Percentiles rank a stretch among this genome's conserved stretches.
phyloP scores from a whole-genome alignment of 2,797 vertebrate species.

The Halcyon badia region DNA sequence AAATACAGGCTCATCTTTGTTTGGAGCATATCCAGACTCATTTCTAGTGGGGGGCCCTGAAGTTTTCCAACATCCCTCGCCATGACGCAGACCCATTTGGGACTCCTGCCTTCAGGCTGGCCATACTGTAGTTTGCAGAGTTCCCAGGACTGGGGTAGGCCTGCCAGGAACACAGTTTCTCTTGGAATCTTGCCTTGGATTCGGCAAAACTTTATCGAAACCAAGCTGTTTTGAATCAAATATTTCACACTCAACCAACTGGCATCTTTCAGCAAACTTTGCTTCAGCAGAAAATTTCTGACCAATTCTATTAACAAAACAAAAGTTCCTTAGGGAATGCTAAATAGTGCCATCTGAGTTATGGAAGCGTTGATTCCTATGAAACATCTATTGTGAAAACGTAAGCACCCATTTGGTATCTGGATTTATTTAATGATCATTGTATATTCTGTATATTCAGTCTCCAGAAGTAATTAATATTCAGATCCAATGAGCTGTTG shows the following conservation, averaged over 20 bases:
- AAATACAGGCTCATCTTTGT: slow-evolving; percentile 48
- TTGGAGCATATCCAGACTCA: slow-evolving; percentile 38
- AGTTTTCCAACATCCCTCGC: slow-evolving; percentile 43
- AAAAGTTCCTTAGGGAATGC: neutral
- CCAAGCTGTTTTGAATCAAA: slow-evolving; percentile 50
- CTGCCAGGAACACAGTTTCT: slow-evolving; percentile 52
- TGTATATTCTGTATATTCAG: neutral
- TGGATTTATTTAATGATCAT: neutral
- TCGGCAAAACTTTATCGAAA: slow-evolving; percentile 29
- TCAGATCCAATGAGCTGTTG: neutral
- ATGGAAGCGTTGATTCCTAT: neutral
- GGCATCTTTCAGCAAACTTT: slow-evolving; percentile 24
- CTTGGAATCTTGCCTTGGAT: slow-evolving; percentile 45
- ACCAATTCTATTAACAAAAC: neutral
- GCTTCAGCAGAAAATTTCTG: neutral
- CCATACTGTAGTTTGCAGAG: slow-evolving; percentile 25
- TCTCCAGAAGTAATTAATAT: slow-evolving; percentile 3
- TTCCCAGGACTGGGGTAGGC: slow-evolving; percentile 42
- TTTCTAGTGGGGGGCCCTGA: slow-evolving; percentile 30
- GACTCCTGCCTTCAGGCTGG: slow-evolving; percentile 53
- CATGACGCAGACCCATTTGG: neutral
- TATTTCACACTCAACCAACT: slow-evolving; percentile 27
- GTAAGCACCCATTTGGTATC: neutral
- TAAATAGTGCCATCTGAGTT: neutral
- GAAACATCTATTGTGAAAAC: neutral